These are phyloP conservation scores for Netelia inedita DNA, from an alignment of 2,888 invertebrate species.

Conservation along the genomic window DNA sequence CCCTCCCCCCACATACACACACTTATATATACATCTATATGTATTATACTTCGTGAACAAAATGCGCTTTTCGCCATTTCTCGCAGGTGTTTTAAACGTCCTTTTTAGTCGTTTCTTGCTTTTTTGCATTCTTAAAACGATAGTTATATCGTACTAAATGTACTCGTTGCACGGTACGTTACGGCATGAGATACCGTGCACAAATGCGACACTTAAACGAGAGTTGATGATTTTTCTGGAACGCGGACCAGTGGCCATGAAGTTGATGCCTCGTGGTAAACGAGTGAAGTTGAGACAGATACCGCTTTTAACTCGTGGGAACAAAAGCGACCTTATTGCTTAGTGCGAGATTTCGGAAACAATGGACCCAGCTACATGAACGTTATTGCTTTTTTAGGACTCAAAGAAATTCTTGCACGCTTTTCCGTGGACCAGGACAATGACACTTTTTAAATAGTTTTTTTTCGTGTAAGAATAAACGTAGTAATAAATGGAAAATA, in stretches of 20 bases:
- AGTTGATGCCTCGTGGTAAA: neutral
- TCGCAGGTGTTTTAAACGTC: constrained; percentile 42
- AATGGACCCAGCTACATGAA: constrained; percentile 5
- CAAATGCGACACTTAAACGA: constrained; percentile 23
- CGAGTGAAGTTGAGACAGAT: constrained; percentile 29
- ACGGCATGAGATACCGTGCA: constrained; percentile 7
- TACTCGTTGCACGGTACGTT: neutral
- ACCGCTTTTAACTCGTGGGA: constrained; percentile 6
- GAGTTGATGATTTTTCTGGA: constrained; percentile 31
- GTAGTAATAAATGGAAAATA: too few species aligned
- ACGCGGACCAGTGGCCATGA: constrained; percentile 1
- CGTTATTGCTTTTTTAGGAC: constrained; percentile 11
- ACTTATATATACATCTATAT: neutral
- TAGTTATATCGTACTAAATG: constrained; percentile 23
- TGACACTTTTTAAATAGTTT: too few species aligned
- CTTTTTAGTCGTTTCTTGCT: constrained; percentile 30
- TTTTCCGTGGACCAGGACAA: too few species aligned
- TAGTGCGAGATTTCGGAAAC: constrained; percentile 24
- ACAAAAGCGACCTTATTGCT: constrained; percentile 27
- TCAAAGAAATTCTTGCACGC: too few species aligned
- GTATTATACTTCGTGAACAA: constrained; percentile 40
- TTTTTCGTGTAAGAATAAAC: too few species aligned
- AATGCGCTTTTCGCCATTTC: constrained; percentile 51
- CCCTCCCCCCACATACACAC: neutral
- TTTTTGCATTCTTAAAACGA: constrained; percentile 14